Percentiles rank a stretch among this genome's conserved stretches.
These are phyloP conservation scores for Gasterosteus aculeatus DNA, from an alignment of 2,113 vertebrate genomes.

Conservation along the genomic window DNA sequence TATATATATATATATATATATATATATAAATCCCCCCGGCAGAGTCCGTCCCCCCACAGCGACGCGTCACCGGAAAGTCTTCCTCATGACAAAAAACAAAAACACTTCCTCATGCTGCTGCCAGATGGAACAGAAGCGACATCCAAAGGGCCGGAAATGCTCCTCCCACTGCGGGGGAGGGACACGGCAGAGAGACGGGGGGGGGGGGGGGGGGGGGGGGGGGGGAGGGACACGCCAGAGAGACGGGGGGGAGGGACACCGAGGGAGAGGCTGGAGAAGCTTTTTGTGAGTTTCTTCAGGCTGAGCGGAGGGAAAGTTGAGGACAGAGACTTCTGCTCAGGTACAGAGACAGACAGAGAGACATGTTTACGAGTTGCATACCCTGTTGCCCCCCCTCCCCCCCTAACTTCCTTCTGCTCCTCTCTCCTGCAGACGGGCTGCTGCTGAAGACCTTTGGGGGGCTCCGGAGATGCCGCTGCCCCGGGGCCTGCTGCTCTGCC, in stretches of 20 bases:
- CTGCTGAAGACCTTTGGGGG: neutral
- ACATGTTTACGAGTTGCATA: slow-evolving; percentile 42
- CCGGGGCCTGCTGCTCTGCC: slow-evolving; percentile 59
- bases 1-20: no score
- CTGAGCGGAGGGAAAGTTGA: slow-evolving; percentile 30
- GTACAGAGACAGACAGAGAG: slow-evolving; percentile 24
- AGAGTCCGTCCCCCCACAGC: no score
- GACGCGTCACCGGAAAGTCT: slow-evolving; percentile 61
- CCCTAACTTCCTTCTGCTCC: neutral
- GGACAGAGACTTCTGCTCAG: slow-evolving; percentile 34
- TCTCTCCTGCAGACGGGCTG: slow-evolving; percentile 42
- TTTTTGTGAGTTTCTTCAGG: neutral
- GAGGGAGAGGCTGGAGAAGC: neutral
- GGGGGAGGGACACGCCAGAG: neutral
- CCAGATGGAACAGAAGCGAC: slow-evolving; percentile 45
- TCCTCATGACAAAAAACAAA: slow-evolving; percentile 41
- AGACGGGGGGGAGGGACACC: neutral
- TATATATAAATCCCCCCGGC: no score
- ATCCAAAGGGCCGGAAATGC: slow-evolving; percentile 42
- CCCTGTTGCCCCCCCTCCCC: neutral
- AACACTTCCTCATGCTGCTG: slow-evolving; percentile 56
- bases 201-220: no score
- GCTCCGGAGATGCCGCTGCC: slow-evolving; percentile 61
- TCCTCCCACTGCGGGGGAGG: slow-evolving; percentile 1
- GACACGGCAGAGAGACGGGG: neutral